Conservation (phyloP, 2,113 vertebrate species). For the Pluvianellus socialis region DNA sequence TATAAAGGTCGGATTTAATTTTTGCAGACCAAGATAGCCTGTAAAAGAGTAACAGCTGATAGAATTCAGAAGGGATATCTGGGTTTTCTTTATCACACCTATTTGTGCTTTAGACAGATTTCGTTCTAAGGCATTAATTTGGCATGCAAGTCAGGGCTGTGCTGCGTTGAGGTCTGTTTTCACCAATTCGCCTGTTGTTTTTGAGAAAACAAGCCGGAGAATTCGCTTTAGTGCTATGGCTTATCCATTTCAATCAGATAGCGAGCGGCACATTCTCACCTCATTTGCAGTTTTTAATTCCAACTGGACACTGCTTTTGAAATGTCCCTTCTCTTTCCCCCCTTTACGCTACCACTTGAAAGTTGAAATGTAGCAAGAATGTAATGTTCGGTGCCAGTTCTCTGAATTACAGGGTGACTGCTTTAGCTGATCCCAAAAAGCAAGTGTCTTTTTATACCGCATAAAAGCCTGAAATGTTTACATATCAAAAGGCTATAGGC, state of each 20-base stretch:
- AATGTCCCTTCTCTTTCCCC: conserved; percentile 73
- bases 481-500: conserved; percentile 88
- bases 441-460: conserved; percentile 85
- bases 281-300: conserved; percentile 88
- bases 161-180: conserved; percentile 53
- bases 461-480: conserved; percentile 88
- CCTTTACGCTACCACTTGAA: conserved; percentile 78
- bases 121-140: conserved; percentile 53
- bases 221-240: conserved; percentile 77
- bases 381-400: conserved; percentile 81
- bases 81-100: conserved; percentile 62
- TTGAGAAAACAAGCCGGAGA: conserved; percentile 63
- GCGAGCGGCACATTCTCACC: conserved; percentile 84
- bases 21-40: conserved; percentile 10
- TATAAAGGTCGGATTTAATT: neutral
- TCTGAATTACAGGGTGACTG: conserved; percentile 89
- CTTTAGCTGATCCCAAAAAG: conserved; percentile 82
- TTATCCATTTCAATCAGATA: conserved; percentile 85
- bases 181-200: conserved; percentile 2
- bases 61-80: conserved; percentile 41
- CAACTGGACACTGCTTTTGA: conserved; percentile 84
- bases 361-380: conserved; percentile 83
- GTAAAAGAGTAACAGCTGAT: conserved; percentile 26
- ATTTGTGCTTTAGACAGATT: conserved; percentile 61
- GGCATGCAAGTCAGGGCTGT: conserved; percentile 31